Percentiles rank a stretch among this genome's conserved stretches.
Conservation (phyloP, 2,888 invertebrate species). For the Palloptera scutellata region DNA sequence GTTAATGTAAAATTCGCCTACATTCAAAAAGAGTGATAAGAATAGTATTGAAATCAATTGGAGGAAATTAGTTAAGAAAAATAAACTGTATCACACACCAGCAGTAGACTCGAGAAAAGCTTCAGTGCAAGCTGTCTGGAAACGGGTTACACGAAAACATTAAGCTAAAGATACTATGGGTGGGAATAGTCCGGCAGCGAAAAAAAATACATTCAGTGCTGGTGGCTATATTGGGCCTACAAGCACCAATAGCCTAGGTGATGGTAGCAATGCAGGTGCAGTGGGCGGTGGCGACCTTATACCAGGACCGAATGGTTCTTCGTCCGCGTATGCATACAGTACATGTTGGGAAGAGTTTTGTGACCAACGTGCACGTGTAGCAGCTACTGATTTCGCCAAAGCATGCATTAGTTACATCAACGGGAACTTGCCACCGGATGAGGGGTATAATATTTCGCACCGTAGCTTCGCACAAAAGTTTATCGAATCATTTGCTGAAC, state of each 20-base stretch:
- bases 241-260: constrained; percentile 44
- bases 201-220: constrained; percentile 49
- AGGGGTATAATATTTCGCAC: constrained; percentile 74
- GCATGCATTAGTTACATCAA: constrained; percentile 82
- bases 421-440: constrained; percentile 73
- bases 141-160: no score
- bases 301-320: constrained; percentile 44
- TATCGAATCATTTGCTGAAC: constrained; percentile 83
- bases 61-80: no score
- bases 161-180: constrained; percentile 46
- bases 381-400: constrained; percentile 88
- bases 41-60: no score
- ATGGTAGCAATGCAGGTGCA: constrained; percentile 41
- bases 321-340: constrained; percentile 69
- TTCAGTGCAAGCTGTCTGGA: not conserved
- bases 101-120: constrained; percentile 17
- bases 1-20: no score
- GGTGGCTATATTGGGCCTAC: constrained; percentile 59
- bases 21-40: no score
- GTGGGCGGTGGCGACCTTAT: constrained; percentile 47
- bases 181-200: constrained; percentile 52
- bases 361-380: constrained; percentile 84
- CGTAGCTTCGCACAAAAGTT: constrained; percentile 84
- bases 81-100: constrained; percentile 8
- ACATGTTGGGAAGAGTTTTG: constrained; percentile 85